phyloP scores from a whole-genome alignment of 2,797 vertebrate species.

The Echeneis naucrates region DNA sequence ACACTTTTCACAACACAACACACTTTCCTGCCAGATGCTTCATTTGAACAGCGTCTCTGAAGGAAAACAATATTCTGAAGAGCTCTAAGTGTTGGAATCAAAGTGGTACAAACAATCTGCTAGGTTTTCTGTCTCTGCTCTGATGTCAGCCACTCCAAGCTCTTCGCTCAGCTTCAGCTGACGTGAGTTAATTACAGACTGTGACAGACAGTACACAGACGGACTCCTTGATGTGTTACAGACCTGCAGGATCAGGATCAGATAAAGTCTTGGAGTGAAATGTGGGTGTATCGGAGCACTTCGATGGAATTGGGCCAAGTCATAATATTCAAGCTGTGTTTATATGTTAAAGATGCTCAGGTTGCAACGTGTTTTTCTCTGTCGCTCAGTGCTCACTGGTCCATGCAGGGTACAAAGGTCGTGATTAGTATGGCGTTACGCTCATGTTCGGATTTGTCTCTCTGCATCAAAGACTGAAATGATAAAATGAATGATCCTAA shows the following conservation, averaged over 20 bases:
- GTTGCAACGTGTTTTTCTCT: constrained; percentile 25
- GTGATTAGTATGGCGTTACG: background rate
- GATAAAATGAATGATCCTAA: background rate
- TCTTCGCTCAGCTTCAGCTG: constrained; percentile 48
- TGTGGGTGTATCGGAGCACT: constrained; percentile 31
- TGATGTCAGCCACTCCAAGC: constrained; percentile 57
- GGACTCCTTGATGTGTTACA: constrained; percentile 44
- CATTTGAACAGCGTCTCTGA: constrained; percentile 1
- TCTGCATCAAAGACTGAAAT: background rate
- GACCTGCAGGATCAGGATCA: constrained; percentile 59
- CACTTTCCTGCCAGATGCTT: constrained; percentile 21
- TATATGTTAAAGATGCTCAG: constrained; percentile 38
- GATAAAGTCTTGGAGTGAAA: constrained; percentile 43
- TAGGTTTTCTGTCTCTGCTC: constrained; percentile 34
- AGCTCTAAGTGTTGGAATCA: constrained; percentile 32
- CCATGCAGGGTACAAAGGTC: constrained; percentile 6
- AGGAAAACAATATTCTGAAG: background rate
- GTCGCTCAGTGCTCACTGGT: constrained; percentile 28
- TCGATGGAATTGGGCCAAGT: constrained; percentile 43
- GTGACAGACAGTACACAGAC: constrained; percentile 63
- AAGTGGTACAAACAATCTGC: constrained; percentile 21
- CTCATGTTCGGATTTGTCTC: background rate
- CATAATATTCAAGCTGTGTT: constrained; percentile 36
- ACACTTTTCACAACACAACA: constrained; percentile 28
- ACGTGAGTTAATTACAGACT: constrained; percentile 68